These are phyloP conservation scores for Solenodon paradoxus DNA, from an alignment of 2,113 vertebrate species.

Conservation along the genomic window DNA sequence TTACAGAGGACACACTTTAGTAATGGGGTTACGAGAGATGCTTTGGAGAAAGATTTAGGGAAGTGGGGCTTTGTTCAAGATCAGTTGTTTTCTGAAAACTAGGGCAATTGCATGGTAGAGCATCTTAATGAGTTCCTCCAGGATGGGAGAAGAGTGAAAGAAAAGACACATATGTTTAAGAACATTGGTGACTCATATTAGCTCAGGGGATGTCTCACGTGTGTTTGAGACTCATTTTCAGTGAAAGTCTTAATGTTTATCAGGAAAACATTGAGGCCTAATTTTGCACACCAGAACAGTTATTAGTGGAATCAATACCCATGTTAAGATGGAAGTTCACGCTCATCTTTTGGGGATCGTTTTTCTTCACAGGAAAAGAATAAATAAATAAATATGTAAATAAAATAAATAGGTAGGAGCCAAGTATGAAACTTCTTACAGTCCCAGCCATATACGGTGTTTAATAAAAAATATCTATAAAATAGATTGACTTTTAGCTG, in stretches of 20 bases:
- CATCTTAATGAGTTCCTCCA: neutral
- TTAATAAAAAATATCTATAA: neutral
- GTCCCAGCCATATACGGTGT: neutral
- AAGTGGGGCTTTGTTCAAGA: too few species aligned
- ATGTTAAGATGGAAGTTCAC: neutral
- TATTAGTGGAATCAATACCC: neutral
- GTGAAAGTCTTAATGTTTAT: neutral
- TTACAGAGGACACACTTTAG: neutral
- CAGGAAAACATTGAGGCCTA: neutral
- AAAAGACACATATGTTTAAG: neutral
- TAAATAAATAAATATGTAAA: too few species aligned
- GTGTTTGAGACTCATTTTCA: neutral
- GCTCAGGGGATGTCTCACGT: neutral
- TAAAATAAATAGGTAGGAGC: neutral
- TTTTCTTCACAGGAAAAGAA: too few species aligned
- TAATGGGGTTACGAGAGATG: neutral
- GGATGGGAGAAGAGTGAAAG: neutral
- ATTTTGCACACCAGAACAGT: neutral
- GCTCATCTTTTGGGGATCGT: too few species aligned
- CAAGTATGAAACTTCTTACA: neutral
- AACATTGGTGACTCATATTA: neutral
- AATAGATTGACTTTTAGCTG: neutral
- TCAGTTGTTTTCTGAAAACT: neutral
- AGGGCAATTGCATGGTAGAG: neutral
- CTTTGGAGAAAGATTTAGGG: too few species aligned